Evolutionary conservation across 1,140 invertebrate species (phyloP), one percentile per base, ranked within the genome.

Genomic region (Manduca sexta): DNA sequence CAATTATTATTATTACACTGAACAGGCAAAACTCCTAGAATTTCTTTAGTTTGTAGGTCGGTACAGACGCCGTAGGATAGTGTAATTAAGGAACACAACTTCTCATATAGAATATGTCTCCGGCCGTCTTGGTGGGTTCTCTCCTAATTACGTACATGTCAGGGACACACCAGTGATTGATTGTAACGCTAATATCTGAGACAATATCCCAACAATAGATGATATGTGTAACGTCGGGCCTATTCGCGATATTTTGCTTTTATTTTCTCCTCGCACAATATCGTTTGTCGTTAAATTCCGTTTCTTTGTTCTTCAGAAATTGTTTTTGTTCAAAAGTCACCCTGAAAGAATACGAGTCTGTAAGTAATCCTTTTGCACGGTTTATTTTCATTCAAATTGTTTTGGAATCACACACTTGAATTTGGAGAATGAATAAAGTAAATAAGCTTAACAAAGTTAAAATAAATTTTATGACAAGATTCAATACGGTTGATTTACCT

Each of bases 71-170:
- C n/a, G n/a, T n/a, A n/a, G n/a, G n/a, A n/a, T n/a, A n/a, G n/a
- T n/a, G n/a, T n/a, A n/a, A n/a, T n/a, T n/a, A n/a, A n/a, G n/a
- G n/a, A n/a, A n/a, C n/a, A n/a, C n/a, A 26, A 26, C 15, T 39
- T 17, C 7, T 29, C 14, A 21, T 43, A 16, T 45, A 52, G 56
- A 59, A 59, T 59, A 59, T 26, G 50, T 15, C 26, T 8, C 10
- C 29, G 17, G 40, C 35, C 29, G 30, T 35, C 42, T 29, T 13
- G 49, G 53, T 49, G 50, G 60, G 68, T 60, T 68, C 48, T 41
- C 63, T 68, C 71, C 74, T 84, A 84, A 81, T 84, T 84, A 84
- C 76, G 65, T 49, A 69, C 68, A 74, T 73, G 80, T 84, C 77
- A 81, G 63, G 54, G 60, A 54, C 75, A 84, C 70, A 57, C 59